Percentiles rank a stretch among this genome's conserved stretches.
phyloP scores from a whole-genome alignment of 2,113 vertebrate species.

The Equus quagga region DNA sequence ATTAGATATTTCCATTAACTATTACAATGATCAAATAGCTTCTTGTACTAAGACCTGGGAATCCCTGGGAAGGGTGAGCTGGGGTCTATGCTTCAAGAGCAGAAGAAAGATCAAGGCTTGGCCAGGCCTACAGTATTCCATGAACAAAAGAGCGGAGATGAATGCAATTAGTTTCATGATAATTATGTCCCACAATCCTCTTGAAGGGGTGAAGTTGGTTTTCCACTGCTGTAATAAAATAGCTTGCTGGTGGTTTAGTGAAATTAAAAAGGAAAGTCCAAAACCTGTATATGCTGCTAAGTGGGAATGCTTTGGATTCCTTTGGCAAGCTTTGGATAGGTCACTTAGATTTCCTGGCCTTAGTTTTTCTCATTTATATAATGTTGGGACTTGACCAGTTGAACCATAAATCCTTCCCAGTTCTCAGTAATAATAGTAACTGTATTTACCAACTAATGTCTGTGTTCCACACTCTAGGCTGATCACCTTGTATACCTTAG shows the following conservation, averaged over 20 bases:
- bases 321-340: neutral
- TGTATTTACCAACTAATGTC: neutral
- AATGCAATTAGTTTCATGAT: neutral
- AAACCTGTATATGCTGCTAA: neutral
- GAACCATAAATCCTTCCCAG: neutral
- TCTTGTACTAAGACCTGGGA: neutral
- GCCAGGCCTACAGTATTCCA: neutral
- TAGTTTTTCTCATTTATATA: neutral
- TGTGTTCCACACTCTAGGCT: neutral
- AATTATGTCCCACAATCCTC: neutral
- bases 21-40: neutral
- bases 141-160: neutral
- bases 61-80: neutral
- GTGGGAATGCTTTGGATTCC: neutral
- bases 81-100: neutral
- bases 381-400: neutral
- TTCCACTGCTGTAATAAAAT: neutral
- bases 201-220: neutral
- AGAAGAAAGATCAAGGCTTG: neutral
- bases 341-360: neutral
- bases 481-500: neutral
- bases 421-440: neutral
- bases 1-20: neutral
- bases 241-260: neutral
- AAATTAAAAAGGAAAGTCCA: neutral